Evolutionary conservation across 2,113 vertebrate species (phyloP), one percentile per base, ranked within the genome.

Genomic region (Corythoichthys haematopterus): DNA sequence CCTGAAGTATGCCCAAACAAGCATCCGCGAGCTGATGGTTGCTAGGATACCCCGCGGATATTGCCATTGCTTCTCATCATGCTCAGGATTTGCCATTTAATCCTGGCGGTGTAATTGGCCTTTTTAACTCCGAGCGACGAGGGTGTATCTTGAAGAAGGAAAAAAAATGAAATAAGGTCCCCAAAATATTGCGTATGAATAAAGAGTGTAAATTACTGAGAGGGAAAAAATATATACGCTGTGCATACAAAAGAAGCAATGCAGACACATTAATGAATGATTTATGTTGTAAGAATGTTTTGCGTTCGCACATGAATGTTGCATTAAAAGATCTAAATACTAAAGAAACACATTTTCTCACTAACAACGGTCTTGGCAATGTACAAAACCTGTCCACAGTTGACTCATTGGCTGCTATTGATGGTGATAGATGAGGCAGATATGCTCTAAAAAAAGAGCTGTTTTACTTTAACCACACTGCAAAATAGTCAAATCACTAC

Each of bases 1-100:
- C 72, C 70, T 11, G 51, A 56, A 78, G 72, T 66, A 40, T 77
- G 40, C 73, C 69, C 75, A 78, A 85, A 85, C 74, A 82, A 69
- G 71, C 72, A 75, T 84, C 74, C 51, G 51, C 80, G 71, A 43
- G 50, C 64, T 60, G 76, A 65, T 5, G 73, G 90, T 92, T 92
- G 90, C 90, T 91, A 89, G 82, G 90, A 80, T 87, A 91, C 85
- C 83, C 78, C 35, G 50, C 46, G 58, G 82, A 80, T 71, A 79
- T 83, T 72, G 78, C 73, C 74, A 88, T 85, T 83, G 84, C 76
- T 75, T 90, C 81, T 88, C 82, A 84, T 88, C 88, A 88, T 83
- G 79, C 69, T 68, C 69, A 69, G 82, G 87, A 88, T 85, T 84
- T 86, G 78, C 84, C 38, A 56, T 85, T 88, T 88, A 90, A 85